Percentiles rank a stretch among this genome's conserved stretches.
These are phyloP conservation scores for Didymodactylos carnosus DNA, from an alignment of 2,888 invertebrate genomes.

Conservation along the genomic window DNA sequence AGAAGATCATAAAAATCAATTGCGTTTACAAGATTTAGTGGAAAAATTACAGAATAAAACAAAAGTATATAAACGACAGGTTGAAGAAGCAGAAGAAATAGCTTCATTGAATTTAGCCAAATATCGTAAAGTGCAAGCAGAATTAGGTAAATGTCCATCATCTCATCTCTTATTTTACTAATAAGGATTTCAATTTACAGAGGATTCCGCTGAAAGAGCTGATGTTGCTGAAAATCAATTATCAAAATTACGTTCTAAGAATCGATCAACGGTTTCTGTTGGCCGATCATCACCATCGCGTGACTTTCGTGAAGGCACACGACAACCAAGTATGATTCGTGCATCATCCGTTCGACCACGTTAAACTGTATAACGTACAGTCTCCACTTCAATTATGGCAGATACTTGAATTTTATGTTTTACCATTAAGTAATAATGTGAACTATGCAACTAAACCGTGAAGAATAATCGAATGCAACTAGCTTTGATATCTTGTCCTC, in stretches of 20 bases:
- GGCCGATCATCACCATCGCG: slow-evolving; percentile 4
- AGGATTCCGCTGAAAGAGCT: slow-evolving; percentile 39
- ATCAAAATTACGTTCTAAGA: slow-evolving; percentile 35
- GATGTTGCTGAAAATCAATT: slow-evolving; percentile 37
- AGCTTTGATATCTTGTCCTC: too few species aligned
- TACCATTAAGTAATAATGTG: too few species aligned
- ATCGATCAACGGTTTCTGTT: slow-evolving; percentile 15
- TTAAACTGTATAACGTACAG: too few species aligned
- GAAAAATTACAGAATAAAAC: slow-evolving; percentile 94
- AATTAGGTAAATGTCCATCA: neutral
- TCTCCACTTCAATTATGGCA: too few species aligned
- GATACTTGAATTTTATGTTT: too few species aligned
- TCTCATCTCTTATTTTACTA: neutral
- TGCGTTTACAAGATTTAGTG: slow-evolving; percentile 94
- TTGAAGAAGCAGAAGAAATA: slow-evolving; percentile 64
- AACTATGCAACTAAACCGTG: too few species aligned
- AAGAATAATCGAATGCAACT: too few species aligned
- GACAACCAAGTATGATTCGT: too few species aligned
- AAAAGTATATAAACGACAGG: slow-evolving; percentile 99
- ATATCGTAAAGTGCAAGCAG: slow-evolving; percentile 37
- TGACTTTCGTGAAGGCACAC: too few species aligned
- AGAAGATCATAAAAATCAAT: slow-evolving; percentile 99
- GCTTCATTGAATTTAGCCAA: slow-evolving; percentile 39
- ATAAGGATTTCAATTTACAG: slow-evolving; percentile 29
- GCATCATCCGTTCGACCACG: too few species aligned